These are phyloP conservation scores for Anthoscopus minutus DNA, from an alignment of 2,113 vertebrate genomes.

Conservation along the genomic window DNA sequence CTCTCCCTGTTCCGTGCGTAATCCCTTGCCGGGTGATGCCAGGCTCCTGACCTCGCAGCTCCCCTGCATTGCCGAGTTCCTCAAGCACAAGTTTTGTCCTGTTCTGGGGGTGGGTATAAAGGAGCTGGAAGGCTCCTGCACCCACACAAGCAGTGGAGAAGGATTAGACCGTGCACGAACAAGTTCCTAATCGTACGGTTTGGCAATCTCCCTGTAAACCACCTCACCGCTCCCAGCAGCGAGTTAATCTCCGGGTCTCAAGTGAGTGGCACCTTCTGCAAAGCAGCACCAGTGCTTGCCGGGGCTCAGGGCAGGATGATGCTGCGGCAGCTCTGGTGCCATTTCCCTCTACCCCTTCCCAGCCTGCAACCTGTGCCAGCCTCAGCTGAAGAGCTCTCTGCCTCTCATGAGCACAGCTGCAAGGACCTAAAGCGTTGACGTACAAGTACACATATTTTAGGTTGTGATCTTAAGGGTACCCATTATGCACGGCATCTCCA, in stretches of 20 bases:
- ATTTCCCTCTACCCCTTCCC: background rate
- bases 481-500: background rate
- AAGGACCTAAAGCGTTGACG: background rate
- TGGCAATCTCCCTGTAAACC: background rate
- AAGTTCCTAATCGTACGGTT: constrained; percentile 9
- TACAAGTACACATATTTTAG: background rate
- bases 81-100: constrained; percentile 28
- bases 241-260: background rate
- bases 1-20: background rate
- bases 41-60: background rate
- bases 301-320: background rate
- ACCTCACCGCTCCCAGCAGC: background rate
- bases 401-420: background rate
- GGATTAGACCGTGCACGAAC: constrained; percentile 31
- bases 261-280: fast-evolving
- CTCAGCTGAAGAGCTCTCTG: background rate
- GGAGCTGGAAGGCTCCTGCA: constrained; percentile 23
- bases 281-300: background rate
- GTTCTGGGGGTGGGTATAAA: background rate
- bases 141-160: background rate
- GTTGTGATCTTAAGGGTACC: background rate
- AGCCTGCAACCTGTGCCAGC: background rate
- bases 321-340: background rate
- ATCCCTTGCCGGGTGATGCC: background rate
- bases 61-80: background rate